Evolutionary conservation across 35 echinoderm and acorn worm species (phyloP), one percentile per base, ranked within the genome.

Genomic region (Ptychodera flava): DNA sequence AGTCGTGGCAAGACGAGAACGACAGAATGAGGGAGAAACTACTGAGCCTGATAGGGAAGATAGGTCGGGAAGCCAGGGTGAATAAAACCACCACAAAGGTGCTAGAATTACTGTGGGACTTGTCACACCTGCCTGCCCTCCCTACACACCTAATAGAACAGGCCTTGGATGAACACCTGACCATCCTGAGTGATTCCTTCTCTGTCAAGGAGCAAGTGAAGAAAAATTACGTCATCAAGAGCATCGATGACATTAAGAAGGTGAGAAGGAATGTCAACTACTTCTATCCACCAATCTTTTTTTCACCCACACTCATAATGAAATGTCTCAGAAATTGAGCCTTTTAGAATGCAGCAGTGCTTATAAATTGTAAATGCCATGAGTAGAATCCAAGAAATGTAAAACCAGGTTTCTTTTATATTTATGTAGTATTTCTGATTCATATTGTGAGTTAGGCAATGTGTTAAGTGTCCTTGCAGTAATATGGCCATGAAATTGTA

Each of bases 221-320:
- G 76, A 90, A 85, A 15, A 99, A 94, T 79, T 99, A 99, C 79
- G 85, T 99, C 45, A 81, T 81, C 27, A 94, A 94, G 79, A 92
- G 96, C 92, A 92, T 99, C 31, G 96, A 94, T n/a, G 96, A 99
- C 77, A 94, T 99, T 36, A 99, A 92, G 90, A 99, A 91, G 96
- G 96, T 99, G 88, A 31, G 86, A 37, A 77, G 0, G 31, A 80
- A n/a, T n/a, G n/a, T n/a, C n/a, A n/a, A n/a, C n/a, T n/a, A n/a
- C n/a, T n/a, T n/a, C n/a, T n/a, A n/a, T n/a, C n/a, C n/a, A n/a
- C n/a, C n/a, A n/a, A n/a, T n/a, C n/a, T n/a, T n/a, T n/a, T n/a
- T n/a, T n/a, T n/a, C n/a, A n/a, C n/a, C n/a, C n/a, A n/a, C n/a
- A n/a, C n/a, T n/a, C n/a, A n/a, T n/a, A n/a, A n/a, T n/a, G n/a